Evolutionary conservation across 2,888 invertebrate species (phyloP).

Genomic region (Calameuta pallipes): DNA sequence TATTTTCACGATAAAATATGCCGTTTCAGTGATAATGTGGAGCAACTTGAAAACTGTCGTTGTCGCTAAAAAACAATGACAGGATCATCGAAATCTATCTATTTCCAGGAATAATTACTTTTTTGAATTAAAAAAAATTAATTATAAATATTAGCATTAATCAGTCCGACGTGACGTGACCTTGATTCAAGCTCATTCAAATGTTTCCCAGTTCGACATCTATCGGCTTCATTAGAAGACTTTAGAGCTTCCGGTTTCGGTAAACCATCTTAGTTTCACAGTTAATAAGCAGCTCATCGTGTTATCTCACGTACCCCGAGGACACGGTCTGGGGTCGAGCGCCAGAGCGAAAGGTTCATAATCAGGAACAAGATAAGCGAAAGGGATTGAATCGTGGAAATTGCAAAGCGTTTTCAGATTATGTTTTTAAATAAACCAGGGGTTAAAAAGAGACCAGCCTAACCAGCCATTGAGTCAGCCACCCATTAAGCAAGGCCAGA

Average conservation of each 20-base stretch:
- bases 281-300: conserved; percentile 49
- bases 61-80: background rate
- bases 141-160: background rate
- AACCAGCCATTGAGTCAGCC: background rate
- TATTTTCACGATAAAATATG: background rate
- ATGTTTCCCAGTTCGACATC: background rate
- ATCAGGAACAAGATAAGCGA: background rate
- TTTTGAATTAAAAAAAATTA: background rate
- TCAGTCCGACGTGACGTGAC: background rate
- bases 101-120: background rate
- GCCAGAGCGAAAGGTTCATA: background rate
- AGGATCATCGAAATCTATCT: background rate
- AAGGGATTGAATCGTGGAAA: background rate
- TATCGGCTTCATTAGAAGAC: background rate
- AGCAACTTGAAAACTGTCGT: background rate
- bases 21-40: background rate
- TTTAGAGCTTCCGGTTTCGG: background rate
- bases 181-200: background rate
- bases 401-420: background rate
- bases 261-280: conserved; percentile 16
- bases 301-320: conserved; percentile 25
- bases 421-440: background rate
- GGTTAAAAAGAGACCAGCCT: background rate
- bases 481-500: background rate
- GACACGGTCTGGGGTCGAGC: background rate